Percentiles rank a stretch among this genome's conserved stretches.
Evolutionary conservation across 2,888 invertebrate species (phyloP).

Genomic region (Anagyrus pseudococci): DNA sequence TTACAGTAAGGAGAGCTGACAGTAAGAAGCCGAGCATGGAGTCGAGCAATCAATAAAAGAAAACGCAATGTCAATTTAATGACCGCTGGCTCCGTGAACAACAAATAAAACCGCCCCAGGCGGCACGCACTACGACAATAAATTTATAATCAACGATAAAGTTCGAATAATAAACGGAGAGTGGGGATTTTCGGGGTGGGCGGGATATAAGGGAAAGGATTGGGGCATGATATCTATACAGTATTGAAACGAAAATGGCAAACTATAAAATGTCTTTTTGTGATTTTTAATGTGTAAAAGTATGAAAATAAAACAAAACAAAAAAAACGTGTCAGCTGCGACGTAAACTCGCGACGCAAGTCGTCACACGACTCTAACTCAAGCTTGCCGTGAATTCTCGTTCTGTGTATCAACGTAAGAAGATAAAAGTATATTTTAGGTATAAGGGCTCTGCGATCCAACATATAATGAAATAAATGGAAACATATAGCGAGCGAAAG

Average conservation of each 20-base stretch:
- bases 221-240: no score
- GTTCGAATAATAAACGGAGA: constrained; percentile 13
- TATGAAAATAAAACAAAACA: no score
- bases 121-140: constrained; percentile 20
- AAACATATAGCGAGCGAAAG: constrained; percentile 44
- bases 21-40: background rate
- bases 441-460: constrained; percentile 25
- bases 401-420: constrained; percentile 15
- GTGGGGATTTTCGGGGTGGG: no score
- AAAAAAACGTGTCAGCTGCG: constrained; percentile 8
- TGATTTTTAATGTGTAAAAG: constrained; percentile 6
- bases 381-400: constrained; percentile 20
- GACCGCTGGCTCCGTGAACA: no score
- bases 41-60: background rate
- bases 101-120: no score
- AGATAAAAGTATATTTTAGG: constrained; percentile 4
- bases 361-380: constrained; percentile 12
- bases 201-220: no score
- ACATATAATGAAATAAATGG: constrained; percentile 51
- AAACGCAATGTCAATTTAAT: no score
- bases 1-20: no score
- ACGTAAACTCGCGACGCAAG: background rate
- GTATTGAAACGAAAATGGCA: constrained; percentile 1
- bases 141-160: constrained; percentile 18
- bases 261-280: constrained; percentile 15